phyloP scores from a whole-genome alignment of 1,140 invertebrate species.

The Plectrocnemia conspersa region DNA sequence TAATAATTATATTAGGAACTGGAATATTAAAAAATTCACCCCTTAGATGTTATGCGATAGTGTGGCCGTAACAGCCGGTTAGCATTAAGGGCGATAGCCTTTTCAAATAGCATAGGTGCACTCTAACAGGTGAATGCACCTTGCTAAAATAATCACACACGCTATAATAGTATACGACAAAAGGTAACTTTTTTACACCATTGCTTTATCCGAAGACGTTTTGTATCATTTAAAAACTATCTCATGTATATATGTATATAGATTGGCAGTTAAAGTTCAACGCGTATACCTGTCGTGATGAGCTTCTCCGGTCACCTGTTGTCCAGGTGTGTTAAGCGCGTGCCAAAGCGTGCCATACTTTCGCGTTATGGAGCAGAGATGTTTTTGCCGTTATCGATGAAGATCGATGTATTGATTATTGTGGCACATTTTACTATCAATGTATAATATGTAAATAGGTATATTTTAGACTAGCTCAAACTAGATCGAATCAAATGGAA shows the following conservation, averaged over 20 bases:
- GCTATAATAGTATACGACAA: neutral
- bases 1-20: no score
- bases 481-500: no score
- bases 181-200: neutral
- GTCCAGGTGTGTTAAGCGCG: neutral
- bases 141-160: neutral
- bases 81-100: constrained; percentile 1
- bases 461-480: no score
- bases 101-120: neutral
- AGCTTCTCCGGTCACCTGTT: neutral
- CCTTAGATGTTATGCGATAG: constrained; percentile 3
- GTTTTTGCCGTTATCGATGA: neutral
- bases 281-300: neutral
- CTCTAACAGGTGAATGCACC: constrained; percentile 7
- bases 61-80: neutral
- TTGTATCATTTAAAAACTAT: neutral
- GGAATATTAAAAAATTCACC: neutral
- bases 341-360: constrained; percentile 1
- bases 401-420: no score
- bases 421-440: no score
- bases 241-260: neutral
- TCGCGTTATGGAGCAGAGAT: neutral
- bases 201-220: neutral
- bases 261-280: neutral
- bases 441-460: no score